phyloP scores from a whole-genome alignment of 1,140 invertebrate genomes.

The Lucilia cuprina region DNA sequence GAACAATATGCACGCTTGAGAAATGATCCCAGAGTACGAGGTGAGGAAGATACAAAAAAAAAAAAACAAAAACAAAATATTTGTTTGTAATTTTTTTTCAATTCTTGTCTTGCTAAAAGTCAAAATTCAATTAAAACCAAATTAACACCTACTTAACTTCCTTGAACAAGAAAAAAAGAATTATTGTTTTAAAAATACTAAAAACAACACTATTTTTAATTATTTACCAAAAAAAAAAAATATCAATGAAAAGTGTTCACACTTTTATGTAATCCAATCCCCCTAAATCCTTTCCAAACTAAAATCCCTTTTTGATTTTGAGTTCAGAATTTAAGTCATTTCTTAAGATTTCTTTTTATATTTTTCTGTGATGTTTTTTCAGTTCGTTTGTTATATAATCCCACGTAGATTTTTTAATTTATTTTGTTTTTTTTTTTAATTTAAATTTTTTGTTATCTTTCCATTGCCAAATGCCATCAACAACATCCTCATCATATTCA shows the following conservation, averaged over 20 bases:
- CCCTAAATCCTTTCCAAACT: neutral
- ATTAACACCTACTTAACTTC: slow-evolving; percentile 7
- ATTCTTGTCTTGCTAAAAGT: neutral
- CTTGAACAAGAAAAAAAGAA: slow-evolving; percentile 27
- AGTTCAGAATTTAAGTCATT: neutral
- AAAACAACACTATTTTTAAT: neutral
- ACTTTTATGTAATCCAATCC: neutral
- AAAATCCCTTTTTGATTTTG: neutral
- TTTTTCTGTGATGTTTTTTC: neutral
- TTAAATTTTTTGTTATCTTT: neutral
- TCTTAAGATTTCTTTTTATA: neutral
- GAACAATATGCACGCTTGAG: slow-evolving; percentile 88
- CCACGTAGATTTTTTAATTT: neutral
- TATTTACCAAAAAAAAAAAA: neutral
- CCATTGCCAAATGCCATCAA: slow-evolving; percentile 35
- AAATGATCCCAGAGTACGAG: slow-evolving; percentile 84
- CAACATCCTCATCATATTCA: slow-evolving; percentile 24
- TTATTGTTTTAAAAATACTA: neutral
- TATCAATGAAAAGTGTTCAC: neutral
- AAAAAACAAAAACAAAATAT: slow-evolving; percentile 33
- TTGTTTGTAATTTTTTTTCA: neutral
- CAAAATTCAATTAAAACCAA: neutral
- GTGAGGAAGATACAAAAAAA: slow-evolving; percentile 47
- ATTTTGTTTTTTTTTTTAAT: neutral
- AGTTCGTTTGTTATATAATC: neutral